Base-by-base conservation (phyloP, 2,113 vertebrate genomes). In the Poeciliopsis retropinna region DNA sequence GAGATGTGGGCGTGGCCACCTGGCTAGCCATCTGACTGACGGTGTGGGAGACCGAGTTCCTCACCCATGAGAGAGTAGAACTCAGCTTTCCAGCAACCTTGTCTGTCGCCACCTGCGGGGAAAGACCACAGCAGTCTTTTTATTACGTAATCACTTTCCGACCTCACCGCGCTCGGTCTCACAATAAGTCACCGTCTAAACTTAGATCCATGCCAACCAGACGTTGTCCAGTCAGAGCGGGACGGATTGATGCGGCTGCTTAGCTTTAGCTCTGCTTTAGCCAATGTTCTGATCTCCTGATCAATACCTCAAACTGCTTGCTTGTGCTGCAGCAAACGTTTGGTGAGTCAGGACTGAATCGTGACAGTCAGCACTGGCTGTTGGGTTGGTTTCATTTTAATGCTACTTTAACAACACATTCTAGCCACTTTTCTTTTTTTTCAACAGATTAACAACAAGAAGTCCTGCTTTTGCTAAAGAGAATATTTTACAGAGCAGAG, bases 51-150 rank as follows among this genome's bases (percentile, higher is more conserved):
- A 99, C 96, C 0, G 98, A 98, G 96, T 96, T 98, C 97, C 97
- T 99, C 91, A 99, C 97, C 98, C 98, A 99, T 99, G 97, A 97
- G 97, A 99, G 96, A 97, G 98, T 99, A 92, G 98, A 98, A 96
- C 97, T 98, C 96, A 99, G 95, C 94, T 96, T 99, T 79, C 96
- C 97, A 89, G 98, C 93, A 96, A 98, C 97, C 92, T 96, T 99
- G 94, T 99, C 97, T 95, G 97, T 97, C 96, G 98, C 98, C 98
- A 99, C 98, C 98, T 99, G 90, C 4, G 14, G 3, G 72, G 79
- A 70, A 62, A 15, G 4, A 37, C 7, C 51, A 25, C 51, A 57
- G 10, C 1, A 41, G 39, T 41, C 14, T 5, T 15, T 32, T 17
- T 29, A 29, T 7, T 31, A 31, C 17, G 1, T 68, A 68, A 12